Evolutionary conservation across 1,140 invertebrate species (phyloP).

Genomic region (Drosophila mayri): DNA sequence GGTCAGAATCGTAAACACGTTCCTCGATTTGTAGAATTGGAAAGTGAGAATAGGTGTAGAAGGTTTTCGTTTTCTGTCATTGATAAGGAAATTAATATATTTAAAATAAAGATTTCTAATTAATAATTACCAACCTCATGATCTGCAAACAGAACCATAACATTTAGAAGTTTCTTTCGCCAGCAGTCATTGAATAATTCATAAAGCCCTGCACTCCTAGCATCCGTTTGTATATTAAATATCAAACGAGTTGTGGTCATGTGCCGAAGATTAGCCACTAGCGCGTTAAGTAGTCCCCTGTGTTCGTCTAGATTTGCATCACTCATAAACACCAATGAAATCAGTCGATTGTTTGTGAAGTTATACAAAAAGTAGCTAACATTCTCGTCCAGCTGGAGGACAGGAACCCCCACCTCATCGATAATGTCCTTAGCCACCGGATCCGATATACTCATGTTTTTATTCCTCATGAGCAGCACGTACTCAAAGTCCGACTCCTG

Average conservation of each 20-base stretch:
- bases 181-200: constrained; percentile 66
- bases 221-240: constrained; percentile 46
- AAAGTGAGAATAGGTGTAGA: constrained; percentile 67
- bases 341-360: constrained; percentile 28
- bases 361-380: constrained; percentile 50
- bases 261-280: constrained; percentile 58
- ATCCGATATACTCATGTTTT: constrained; percentile 27
- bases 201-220: constrained; percentile 5
- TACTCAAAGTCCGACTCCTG: constrained; percentile 48
- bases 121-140: constrained; percentile 41
- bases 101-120: neutral
- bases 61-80: constrained; percentile 37
- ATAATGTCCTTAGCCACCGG: constrained; percentile 36
- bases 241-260: constrained; percentile 65
- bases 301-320: constrained; percentile 31
- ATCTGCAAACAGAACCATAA: constrained; percentile 52
- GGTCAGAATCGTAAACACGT: neutral
- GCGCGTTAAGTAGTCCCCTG: constrained; percentile 31
- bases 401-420: constrained; percentile 35
- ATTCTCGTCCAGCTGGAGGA: constrained; percentile 58
- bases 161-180: constrained; percentile 64
- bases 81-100: neutral
- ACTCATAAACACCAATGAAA: constrained; percentile 43
- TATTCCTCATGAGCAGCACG: constrained; percentile 56
- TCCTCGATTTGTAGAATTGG: constrained; percentile 59